A percentile compares a stretch with the other conserved stretches of the same genome.
These are phyloP conservation scores for Semnopithecus entellus DNA, from an alignment of 2,113 vertebrate species.

Conservation along the genomic window DNA sequence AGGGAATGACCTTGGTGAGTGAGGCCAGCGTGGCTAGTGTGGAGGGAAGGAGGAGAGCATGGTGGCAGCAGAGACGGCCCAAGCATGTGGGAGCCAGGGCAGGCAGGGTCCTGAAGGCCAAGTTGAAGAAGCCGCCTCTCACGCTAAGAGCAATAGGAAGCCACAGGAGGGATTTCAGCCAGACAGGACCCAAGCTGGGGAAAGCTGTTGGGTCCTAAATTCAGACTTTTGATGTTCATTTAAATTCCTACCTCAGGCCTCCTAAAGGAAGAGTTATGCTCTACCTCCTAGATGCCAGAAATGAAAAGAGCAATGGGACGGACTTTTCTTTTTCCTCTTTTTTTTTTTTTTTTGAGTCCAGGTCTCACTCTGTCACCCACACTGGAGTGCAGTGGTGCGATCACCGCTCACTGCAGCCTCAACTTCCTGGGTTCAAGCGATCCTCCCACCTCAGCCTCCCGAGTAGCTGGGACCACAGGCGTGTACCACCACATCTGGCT, in stretches of 20 bases:
- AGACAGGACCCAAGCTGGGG: not conserved
- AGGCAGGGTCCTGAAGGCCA: not conserved
- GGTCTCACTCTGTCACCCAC: too few species aligned
- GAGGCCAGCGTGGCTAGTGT: not conserved
- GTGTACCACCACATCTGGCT: not conserved
- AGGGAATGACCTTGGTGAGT: not conserved
- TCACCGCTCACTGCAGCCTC: not conserved
- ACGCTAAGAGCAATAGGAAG: not conserved
- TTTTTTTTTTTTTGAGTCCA: too few species aligned
- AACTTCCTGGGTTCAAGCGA: not conserved
- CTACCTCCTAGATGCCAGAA: too few species aligned
- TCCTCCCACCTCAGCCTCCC: not conserved
- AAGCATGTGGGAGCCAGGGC: not conserved
- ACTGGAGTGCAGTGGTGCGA: not conserved
- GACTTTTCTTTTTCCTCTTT: too few species aligned
- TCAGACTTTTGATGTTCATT: not conserved
- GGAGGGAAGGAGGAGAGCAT: too few species aligned
- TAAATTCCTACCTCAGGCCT: too few species aligned
- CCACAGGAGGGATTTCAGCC: not conserved
- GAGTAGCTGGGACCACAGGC: not conserved
- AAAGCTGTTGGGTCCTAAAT: not conserved
- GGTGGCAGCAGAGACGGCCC: not conserved
- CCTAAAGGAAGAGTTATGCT: too few species aligned
- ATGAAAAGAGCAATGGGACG: too few species aligned
- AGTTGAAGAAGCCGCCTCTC: not conserved